Conservation (phyloP, 1,140 invertebrate species). For the Spodoptera litura region DNA sequence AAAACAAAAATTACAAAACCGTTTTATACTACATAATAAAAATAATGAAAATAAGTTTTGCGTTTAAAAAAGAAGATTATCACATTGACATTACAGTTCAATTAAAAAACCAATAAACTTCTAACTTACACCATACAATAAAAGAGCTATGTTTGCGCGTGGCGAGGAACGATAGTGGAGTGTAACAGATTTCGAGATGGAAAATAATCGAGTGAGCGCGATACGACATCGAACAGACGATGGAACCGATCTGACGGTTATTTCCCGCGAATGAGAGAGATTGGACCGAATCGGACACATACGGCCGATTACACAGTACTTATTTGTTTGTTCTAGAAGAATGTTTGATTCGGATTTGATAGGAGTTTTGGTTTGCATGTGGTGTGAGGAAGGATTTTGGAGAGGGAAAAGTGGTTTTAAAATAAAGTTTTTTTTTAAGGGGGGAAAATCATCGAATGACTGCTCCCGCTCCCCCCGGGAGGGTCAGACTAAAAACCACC, state of each 20-base stretch:
- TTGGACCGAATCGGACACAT: not conserved
- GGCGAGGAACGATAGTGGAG: constrained; percentile 69
- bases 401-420: not conserved
- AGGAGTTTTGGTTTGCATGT: not conserved
- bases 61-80: too few species aligned
- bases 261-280: constrained; percentile 3
- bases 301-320: not conserved
- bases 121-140: constrained; percentile 65
- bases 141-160: constrained; percentile 72
- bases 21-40: too few species aligned
- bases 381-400: not conserved
- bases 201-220: constrained; percentile 79
- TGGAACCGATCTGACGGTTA: constrained; percentile 30
- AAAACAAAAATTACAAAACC: too few species aligned
- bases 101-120: not conserved
- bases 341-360: not conserved
- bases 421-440: not conserved
- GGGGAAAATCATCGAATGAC: too few species aligned
- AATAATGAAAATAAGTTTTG: too few species aligned
- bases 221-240: constrained; percentile 72
- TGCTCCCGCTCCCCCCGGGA: too few species aligned
- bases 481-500: too few species aligned
- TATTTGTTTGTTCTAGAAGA: constrained; percentile 5
- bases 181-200: constrained; percentile 78
- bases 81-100: not conserved